phyloP scores from a whole-genome alignment of 2,797 vertebrate genomes.

The Clarias fuscus region DNA sequence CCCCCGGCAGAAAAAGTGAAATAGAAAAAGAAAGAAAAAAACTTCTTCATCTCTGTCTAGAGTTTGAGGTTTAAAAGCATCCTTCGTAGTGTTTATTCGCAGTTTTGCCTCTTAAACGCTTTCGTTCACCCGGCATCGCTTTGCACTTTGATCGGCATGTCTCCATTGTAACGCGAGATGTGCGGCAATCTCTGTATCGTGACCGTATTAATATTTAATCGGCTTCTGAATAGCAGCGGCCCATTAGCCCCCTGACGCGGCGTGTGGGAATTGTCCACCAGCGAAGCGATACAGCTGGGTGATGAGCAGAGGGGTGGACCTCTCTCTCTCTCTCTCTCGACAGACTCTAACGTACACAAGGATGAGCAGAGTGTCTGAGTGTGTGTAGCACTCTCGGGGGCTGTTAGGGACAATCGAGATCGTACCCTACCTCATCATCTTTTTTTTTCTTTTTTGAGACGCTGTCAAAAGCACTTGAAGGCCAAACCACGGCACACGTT shows the following conservation, averaged over 20 bases:
- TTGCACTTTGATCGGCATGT: constrained; percentile 78
- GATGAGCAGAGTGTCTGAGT: constrained; percentile 37
- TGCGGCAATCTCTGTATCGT: constrained; percentile 80
- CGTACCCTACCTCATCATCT: neutral
- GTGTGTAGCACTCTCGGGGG: constrained; percentile 47
- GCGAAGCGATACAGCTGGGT: constrained; percentile 80
- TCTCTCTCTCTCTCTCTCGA: constrained; percentile 1
- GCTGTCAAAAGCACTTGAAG: constrained; percentile 59
- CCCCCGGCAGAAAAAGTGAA: constrained; percentile 55
- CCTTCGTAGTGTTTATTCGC: constrained; percentile 69
- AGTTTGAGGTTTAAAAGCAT: constrained; percentile 74
- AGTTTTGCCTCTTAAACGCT: constrained; percentile 78
- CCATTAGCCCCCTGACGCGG: constrained; percentile 81
- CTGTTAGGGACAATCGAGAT: constrained; percentile 25
- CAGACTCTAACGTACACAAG: constrained; percentile 61
- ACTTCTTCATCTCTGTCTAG: constrained; percentile 64
- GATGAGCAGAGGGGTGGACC: constrained; percentile 73
- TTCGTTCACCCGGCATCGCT: constrained; percentile 72
- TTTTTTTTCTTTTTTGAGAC: constrained; percentile 44
- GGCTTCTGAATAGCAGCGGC: constrained; percentile 78
- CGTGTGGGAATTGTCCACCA: constrained; percentile 83
- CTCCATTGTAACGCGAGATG: constrained; percentile 80
- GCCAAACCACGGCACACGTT: constrained; percentile 41
- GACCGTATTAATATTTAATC: constrained; percentile 85
- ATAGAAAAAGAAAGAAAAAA: constrained; percentile 37